Percentiles rank a stretch among this genome's conserved stretches.
phyloP scores from a whole-genome alignment of 1,140 invertebrate species.

The Hesperophylax magnus region DNA sequence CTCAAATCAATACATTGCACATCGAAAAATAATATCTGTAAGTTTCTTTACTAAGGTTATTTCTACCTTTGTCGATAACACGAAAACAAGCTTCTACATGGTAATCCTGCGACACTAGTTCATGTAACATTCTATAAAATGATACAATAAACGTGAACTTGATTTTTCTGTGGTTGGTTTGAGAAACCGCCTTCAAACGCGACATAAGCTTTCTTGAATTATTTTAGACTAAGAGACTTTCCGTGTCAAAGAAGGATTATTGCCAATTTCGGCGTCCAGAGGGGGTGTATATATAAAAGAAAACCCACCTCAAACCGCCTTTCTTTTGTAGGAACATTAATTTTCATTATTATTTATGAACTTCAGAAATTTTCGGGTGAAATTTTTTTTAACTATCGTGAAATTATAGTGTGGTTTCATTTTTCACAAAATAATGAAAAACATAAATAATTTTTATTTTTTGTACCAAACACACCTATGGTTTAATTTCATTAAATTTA shows the following conservation, averaged over 20 bases:
- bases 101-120: too few species aligned
- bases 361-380: constrained; percentile 22
- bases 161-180: constrained; percentile 1
- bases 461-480: too few species aligned
- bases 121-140: not conserved
- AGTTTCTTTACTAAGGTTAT: too few species aligned
- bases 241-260: constrained; percentile 55
- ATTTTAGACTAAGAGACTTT: constrained; percentile 51
- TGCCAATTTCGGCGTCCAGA: constrained; percentile 50
- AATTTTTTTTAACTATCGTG: constrained; percentile 15
- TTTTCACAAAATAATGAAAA: not conserved
- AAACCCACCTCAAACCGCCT: constrained; percentile 4
- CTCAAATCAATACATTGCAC: too few species aligned
- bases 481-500: too few species aligned
- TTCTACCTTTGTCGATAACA: too few species aligned
- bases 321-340: constrained; percentile 30
- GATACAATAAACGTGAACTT: not conserved
- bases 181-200: constrained; percentile 12
- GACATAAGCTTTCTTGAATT: constrained; percentile 4
- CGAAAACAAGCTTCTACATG: too few species aligned
- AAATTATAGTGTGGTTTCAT: not conserved
- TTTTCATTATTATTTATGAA: constrained; percentile 39
- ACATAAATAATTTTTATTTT: too few species aligned
- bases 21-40: too few species aligned
- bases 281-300: constrained; percentile 32